These are phyloP conservation scores for Hydrozoanthus tunicans DNA, from an alignment of 64 coral and sea anemone species.

Conservation along the genomic window DNA sequence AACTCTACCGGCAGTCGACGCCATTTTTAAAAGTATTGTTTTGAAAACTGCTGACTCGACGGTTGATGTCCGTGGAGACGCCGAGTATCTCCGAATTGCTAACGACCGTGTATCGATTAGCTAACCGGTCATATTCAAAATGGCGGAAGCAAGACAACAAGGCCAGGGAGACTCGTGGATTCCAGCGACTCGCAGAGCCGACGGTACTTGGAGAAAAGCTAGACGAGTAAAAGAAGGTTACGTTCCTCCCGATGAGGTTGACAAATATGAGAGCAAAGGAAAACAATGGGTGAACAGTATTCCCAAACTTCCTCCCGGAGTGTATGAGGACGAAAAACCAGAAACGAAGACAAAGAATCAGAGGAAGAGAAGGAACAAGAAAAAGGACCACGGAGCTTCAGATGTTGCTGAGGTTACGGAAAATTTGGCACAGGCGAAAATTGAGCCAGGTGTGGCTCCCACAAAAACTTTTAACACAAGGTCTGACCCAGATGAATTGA, in stretches of 20 bases:
- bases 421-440: constrained; percentile 52
- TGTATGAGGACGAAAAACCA: constrained; percentile 49
- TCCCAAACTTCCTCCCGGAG: constrained; percentile 77
- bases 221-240: constrained; percentile 96
- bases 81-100: neutral
- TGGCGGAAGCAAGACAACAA: constrained; percentile 66
- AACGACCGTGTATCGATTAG: constrained; percentile 52
- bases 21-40: constrained; percentile 68
- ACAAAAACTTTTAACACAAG: constrained; percentile 57
- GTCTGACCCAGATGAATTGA: constrained; percentile 81
- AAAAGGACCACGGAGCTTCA: constrained; percentile 54
- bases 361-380: constrained; percentile 81
- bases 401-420: constrained; percentile 53
- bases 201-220: constrained; percentile 96
- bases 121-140: constrained; percentile 51
- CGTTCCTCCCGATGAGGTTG: constrained; percentile 93
- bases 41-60: neutral
- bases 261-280: constrained; percentile 99
- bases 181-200: constrained; percentile 88
- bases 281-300: constrained; percentile 84
- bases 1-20: constrained; percentile 70
- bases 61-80: neutral
- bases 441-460: constrained; percentile 46
- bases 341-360: constrained; percentile 77
- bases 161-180: constrained; percentile 70